Conservation (phyloP, 37 sponge, comb jelly and placozoan species). For the Halisarca cf. caerulea region DNA sequence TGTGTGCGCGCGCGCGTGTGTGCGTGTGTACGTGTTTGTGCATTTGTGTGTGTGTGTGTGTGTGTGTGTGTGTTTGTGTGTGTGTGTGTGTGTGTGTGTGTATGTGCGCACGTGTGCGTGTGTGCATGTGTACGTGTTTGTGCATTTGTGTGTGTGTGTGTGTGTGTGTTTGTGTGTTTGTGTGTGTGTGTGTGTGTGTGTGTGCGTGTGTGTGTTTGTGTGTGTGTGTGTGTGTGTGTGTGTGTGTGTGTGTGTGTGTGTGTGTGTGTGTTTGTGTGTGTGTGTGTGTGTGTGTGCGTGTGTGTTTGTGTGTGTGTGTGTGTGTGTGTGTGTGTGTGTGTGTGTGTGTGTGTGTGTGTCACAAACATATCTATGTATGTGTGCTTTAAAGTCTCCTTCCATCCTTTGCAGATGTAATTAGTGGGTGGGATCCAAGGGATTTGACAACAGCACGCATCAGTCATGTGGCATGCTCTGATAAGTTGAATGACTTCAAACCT, state of each 20-base stretch:
- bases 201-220: background rate
- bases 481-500: background rate
- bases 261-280: background rate
- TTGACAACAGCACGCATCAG: background rate
- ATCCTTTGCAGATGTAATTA: background rate
- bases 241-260: constrained; percentile 20
- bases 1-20: too few relatives aligned
- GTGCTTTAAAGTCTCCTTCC: background rate
- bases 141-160: too few relatives aligned
- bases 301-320: too few relatives aligned
- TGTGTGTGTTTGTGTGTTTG: too few relatives aligned
- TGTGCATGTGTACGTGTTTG: too few relatives aligned
- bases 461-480: background rate
- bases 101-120: too few relatives aligned
- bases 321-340: background rate
- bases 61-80: too few relatives aligned
- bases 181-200: background rate
- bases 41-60: too few relatives aligned
- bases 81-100: too few relatives aligned
- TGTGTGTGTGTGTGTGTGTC: background rate
- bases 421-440: constrained; percentile 33
- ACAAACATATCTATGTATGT: background rate
- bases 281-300: too few relatives aligned
- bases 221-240: constrained; percentile 22
- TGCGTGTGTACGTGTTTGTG: too few relatives aligned